Evolutionary conservation across 2,888 invertebrate genomes (phyloP).

Genomic region (Biston stratarius): DNA sequence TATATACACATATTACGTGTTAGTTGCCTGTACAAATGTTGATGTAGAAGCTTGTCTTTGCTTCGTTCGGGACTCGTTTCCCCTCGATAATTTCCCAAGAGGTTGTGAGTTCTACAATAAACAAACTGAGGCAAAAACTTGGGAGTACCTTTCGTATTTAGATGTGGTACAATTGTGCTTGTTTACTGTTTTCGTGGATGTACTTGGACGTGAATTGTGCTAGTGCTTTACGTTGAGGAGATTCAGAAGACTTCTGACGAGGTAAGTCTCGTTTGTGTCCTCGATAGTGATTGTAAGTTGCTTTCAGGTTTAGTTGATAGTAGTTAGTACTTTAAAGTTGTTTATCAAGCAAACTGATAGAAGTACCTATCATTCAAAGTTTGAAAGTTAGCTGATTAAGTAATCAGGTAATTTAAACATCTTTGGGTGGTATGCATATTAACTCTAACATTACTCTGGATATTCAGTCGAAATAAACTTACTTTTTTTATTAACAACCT

Average conservation of each 20-base stretch:
- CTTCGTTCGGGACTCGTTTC: slow-evolving; percentile 61
- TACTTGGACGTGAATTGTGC: slow-evolving; percentile 61
- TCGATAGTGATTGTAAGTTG: background rate
- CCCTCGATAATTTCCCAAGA: slow-evolving; percentile 73
- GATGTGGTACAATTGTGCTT: slow-evolving; percentile 65
- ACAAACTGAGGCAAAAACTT: slow-evolving; percentile 71
- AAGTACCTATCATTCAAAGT: too few species aligned
- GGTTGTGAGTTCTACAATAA: slow-evolving; percentile 81
- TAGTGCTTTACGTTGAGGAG: slow-evolving; percentile 41
- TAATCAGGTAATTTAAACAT: too few species aligned
- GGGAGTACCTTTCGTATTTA: slow-evolving; percentile 64
- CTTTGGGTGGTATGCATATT: too few species aligned
- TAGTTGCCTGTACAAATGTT: slow-evolving; percentile 61
- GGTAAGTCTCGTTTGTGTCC: slow-evolving; percentile 46
- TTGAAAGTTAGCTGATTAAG: too few species aligned
- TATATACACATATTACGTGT: slow-evolving; percentile 64
- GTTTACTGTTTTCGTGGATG: slow-evolving; percentile 62
- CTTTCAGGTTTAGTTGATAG: background rate
- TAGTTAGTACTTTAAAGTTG: too few species aligned
- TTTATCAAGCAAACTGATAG: too few species aligned
- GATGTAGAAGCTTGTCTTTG: slow-evolving; percentile 64
- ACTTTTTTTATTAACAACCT: too few species aligned
- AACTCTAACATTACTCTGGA: too few species aligned
- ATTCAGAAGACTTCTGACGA: slow-evolving; percentile 40
- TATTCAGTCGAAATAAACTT: too few species aligned